Conservation (phyloP, 64 coral and sea anemone genomes). For the Dendrophyllia cribrosa region DNA sequence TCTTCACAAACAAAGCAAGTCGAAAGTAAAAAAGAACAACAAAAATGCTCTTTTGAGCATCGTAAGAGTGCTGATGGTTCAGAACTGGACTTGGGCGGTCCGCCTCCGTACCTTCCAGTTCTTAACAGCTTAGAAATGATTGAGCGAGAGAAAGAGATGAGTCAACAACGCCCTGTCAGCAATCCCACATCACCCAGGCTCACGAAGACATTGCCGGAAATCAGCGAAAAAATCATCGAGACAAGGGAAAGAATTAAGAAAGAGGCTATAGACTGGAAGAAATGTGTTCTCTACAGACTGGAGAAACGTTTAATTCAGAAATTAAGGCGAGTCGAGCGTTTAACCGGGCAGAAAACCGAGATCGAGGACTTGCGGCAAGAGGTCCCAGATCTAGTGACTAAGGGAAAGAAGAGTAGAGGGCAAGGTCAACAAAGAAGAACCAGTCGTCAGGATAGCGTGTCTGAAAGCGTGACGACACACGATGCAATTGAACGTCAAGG, state of each 20-base stretch:
- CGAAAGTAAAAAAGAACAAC: background rate
- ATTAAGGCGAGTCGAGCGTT: conserved; percentile 21
- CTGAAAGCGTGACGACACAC: background rate
- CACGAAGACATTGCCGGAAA: conserved; percentile 2
- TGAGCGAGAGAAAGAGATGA: background rate
- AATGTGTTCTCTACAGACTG: conserved; percentile 23
- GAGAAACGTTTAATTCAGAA: conserved; percentile 47
- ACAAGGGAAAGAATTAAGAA: conserved; percentile 57
- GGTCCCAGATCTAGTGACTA: background rate
- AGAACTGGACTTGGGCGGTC: background rate
- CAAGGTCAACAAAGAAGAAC: background rate
- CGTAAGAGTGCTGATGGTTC: background rate
- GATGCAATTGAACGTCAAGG: background rate
- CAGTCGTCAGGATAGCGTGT: background rate
- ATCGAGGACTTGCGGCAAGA: conserved; percentile 14
- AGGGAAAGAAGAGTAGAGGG: conserved; percentile 8
- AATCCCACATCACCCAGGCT: background rate
- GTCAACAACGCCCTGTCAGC: background rate
- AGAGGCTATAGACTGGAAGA: conserved; percentile 64
- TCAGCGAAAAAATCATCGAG: conserved; percentile 36
- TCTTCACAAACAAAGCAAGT: background rate
- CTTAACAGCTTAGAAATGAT: background rate
- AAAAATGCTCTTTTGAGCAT: background rate
- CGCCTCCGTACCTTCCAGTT: background rate
- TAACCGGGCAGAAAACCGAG: conserved; percentile 31